A percentile compares a stretch with the other conserved stretches of the same genome.
phyloP scores from a whole-genome alignment of 2,888 invertebrate genomes.

The Argyresthia goedartella region DNA sequence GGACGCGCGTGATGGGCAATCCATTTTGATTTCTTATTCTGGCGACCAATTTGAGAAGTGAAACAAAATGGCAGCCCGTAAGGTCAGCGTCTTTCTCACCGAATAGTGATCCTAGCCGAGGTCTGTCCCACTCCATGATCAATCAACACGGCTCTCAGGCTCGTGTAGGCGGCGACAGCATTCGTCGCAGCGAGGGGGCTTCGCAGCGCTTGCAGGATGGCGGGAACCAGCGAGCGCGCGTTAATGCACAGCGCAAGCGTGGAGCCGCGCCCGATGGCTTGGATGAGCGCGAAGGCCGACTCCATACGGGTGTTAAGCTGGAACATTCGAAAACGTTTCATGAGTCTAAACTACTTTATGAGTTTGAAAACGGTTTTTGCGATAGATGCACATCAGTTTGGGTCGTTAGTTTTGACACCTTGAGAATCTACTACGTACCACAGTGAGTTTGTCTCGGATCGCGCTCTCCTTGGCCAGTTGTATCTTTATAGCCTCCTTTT shows the following conservation, averaged over 20 bases:
- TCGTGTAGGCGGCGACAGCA: slow-evolving; percentile 22
- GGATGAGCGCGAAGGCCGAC: slow-evolving; percentile 37
- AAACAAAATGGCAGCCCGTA: too few relatives aligned
- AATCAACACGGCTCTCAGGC: too few relatives aligned
- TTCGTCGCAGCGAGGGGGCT: slow-evolving; percentile 84
- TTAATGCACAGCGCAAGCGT: slow-evolving; percentile 37
- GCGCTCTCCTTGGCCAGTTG: slow-evolving; percentile 88
- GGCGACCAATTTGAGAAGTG: too few relatives aligned
- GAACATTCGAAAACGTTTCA: neutral
- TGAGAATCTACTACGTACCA: slow-evolving; percentile 42
- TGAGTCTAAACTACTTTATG: too few relatives aligned
- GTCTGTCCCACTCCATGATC: too few relatives aligned
- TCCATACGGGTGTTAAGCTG: slow-evolving; percentile 41
- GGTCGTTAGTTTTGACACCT: neutral
- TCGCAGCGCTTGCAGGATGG: slow-evolving; percentile 74
- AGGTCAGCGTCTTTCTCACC: too few relatives aligned
- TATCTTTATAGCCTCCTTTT: slow-evolving; percentile 89
- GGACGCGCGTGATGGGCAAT: slow-evolving; percentile 25
- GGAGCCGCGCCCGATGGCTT: slow-evolving; percentile 51
- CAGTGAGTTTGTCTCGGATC: slow-evolving; percentile 77
- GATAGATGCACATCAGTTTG: too few relatives aligned
- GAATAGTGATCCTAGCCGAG: too few relatives aligned
- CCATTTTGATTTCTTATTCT: too few relatives aligned
- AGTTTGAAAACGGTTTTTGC: too few relatives aligned
- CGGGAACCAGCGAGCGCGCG: slow-evolving; percentile 32